phyloP scores from a whole-genome alignment of 1,140 invertebrate genomes.

The Forficula auricularia region DNA sequence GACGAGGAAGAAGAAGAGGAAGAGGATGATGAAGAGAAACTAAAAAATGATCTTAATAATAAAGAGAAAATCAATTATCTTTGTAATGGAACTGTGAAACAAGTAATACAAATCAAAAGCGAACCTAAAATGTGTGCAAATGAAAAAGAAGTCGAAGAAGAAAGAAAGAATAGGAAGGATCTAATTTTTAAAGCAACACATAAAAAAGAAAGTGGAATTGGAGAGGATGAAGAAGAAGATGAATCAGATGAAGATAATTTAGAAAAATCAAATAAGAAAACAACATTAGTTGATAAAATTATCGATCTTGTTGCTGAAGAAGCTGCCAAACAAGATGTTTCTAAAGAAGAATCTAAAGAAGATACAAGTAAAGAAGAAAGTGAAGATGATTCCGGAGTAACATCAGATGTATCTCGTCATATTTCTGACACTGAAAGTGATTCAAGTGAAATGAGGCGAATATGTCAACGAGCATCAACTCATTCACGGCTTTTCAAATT shows the following conservation, averaged over 20 bases:
- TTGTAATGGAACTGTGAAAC: conserved; percentile 13
- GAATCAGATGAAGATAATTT: conserved; percentile 9
- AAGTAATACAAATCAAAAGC: conserved; percentile 7
- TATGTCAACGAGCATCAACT: conserved; percentile 48
- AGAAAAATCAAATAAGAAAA: conserved; percentile 10
- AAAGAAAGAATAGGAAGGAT: conserved; percentile 15
- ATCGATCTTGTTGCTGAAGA: conserved; percentile 11
- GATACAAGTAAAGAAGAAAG: conserved; percentile 2
- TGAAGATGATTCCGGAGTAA: conserved; percentile 50
- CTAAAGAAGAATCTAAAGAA: not conserved
- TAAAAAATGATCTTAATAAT: conserved; percentile 14
- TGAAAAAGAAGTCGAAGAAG: not conserved
- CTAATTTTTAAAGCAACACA: conserved; percentile 17
- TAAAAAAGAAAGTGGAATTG: conserved; percentile 17
- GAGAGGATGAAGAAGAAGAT: conserved; percentile 14
- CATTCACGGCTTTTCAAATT: conserved; percentile 51
- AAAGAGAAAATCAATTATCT: too few species aligned
- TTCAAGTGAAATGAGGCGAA: conserved; percentile 32
- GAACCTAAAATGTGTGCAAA: conserved; percentile 4
- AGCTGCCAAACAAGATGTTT: not conserved
- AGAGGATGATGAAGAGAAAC: conserved; percentile 12
- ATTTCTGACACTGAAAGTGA: conserved; percentile 49
- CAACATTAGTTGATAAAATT: conserved; percentile 19
- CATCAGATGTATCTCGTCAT: conserved; percentile 46
- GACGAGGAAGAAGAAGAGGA: conserved; percentile 10